Evolutionary conservation across 2,888 invertebrate species (phyloP), one percentile per base, ranked within the genome.

Genomic region (Eupithecia insigniata): DNA sequence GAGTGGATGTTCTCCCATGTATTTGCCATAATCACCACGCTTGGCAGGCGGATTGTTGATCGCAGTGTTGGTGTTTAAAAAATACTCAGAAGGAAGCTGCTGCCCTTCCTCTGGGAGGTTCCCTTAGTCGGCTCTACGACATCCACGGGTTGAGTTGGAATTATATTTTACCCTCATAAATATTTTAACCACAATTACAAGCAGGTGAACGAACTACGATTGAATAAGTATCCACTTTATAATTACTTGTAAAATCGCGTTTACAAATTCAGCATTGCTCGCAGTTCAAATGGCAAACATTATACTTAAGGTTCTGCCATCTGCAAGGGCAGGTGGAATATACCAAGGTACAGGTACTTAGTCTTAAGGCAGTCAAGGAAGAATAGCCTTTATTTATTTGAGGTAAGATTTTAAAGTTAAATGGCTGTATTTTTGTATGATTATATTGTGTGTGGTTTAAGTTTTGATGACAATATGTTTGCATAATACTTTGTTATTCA

Each of bases 251-350:
- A 68, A 71, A 70, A 70, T 75, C 70, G 72, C 73, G 67, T 72
- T 74, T 73, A 72, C 77, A 74, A 78, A 77, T 77, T 79, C 77
- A 71, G 71, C 79, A 79, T 77, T 74, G 76, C 77, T 78, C 74
- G 78, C 69, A 79, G 82, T 82, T 83, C 80, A 83, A 82, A 81
- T 80, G 81, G 83, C 82, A 81, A 79, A 75, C 76, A 68, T 80
- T 78, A 80, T 81, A 78, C 78, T 77, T 80, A 79, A 76, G 73
- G 77, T 68, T 58, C 34, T 32, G 70, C 79, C 83, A 83, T 83
- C 83, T 84, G 83, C 83, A 74, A 67, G 43, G 34, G 68, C 77
- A 74, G 76, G 78, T 69, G 75, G 68, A 67, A 55, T 61, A 60
- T 55, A 60, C 64, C 67, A 55, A 26, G 26, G 28, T 58, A 58